Evolutionary conservation across 1,140 invertebrate species (phyloP), one percentile per base, ranked within the genome.

Genomic region (Brachionus angularis): DNA sequence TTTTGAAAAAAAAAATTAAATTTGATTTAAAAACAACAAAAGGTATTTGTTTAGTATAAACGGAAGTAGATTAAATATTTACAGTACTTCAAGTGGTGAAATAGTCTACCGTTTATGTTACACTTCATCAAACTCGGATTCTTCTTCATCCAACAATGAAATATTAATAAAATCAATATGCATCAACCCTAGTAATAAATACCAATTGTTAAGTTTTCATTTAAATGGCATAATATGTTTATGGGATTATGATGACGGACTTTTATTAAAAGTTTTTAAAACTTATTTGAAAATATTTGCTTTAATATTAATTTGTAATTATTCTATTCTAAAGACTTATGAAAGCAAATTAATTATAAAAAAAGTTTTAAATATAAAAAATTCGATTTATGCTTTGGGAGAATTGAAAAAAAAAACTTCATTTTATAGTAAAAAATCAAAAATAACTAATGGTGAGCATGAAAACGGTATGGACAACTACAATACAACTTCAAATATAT

Each of bases 171-270:
- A 10, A 18, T 67, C 47, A 8, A 47, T 67, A 27, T 67, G 62
- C 16, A 21, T 67, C 4, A 67, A 67, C 47, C 62, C 62, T 8
- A 34, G 18, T 33, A 67, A 67, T 27, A 67, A 67, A 50, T 67
- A 47, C 18, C 62, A 67, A 25, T 27, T 67, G 2, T 33, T 67
- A 8, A 25, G 29, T 34, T 47, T 67, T 31, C 62, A 67, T 49
- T 25, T n/a, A 21, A 52, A 70, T 42, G 44, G 39, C 2, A n/a
- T 36, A 3, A 53, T 53, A 29, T 50, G 46, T 47, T 5, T 70
- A 27, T 70, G 67, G 67, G 67, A 70, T 29, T 70, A 70, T 52
- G 67, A 70, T 10, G 67, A 70, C 18, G 67, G 67, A 16, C 23
- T 70, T 5, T 34, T 70, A 23, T n/a, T 70, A 8, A 46, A 67